Evolutionary conservation across 37 sponge, comb jelly and placozoan genomes (phyloP), one percentile per base, ranked within the genome.

Genomic region (Amphimedon queenslandica): DNA sequence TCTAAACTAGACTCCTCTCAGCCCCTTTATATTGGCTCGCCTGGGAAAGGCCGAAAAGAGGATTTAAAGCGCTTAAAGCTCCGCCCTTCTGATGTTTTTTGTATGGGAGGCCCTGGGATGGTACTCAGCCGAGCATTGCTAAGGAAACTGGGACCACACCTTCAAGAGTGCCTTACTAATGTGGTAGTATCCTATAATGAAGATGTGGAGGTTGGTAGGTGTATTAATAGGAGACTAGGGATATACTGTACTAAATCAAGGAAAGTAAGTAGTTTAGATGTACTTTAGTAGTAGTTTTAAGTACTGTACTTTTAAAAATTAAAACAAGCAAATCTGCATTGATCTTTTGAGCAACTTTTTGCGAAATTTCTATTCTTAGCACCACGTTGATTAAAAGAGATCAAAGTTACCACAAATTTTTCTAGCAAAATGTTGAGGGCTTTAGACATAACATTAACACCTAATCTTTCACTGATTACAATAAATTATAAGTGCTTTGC

Each of bases 101-200:
- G 93, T 47, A 80, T 83, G 78, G 93, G 88, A 3, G 84, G 87
- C 4, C 64, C 84, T 3, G 93, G 88, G 2, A 77, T 83, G 30
- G 51, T 92, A 0, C 73, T 79, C 40, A 91, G 87, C 42, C 42
- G 84, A 6, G 68, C 42, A 39, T 75, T 87, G 35, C 74, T 92
- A 28, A 37, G 37, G 40, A 39, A 65, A 34, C 42, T 92, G 33
- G 84, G 60, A 0, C 81, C 80, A 64, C 71, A 65, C 18, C 39
- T 82, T 16, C 71, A 91, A 2, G 77, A 80, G 24, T 79, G 90
- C 40, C 74, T 84, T 5, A 8, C 42, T 31, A 43, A 80, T 1
- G 74, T 69, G 16, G 83, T 67, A 4, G 77, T 31, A 61, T 74
- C 87, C 28, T 80, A 58, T 40, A 76, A 84, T 40, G 85, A 84